A percentile compares a stretch with the other conserved stretches of the same genome.
These are phyloP conservation scores for Pycnomerus fuliginosus DNA, from an alignment of 2,888 invertebrate species.

Conservation along the genomic window DNA sequence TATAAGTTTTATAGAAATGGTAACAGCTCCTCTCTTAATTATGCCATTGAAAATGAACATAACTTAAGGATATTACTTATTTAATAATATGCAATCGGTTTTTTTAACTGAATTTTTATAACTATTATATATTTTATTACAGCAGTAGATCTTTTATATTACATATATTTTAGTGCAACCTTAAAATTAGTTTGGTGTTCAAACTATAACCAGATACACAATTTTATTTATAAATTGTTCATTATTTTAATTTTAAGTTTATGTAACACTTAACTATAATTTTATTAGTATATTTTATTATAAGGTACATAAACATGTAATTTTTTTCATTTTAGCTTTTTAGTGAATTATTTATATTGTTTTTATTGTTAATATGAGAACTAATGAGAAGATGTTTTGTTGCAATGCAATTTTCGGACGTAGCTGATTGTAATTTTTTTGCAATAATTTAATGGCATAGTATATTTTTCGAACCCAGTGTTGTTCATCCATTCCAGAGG, in stretches of 20 bases:
- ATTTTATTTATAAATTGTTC: conserved; percentile 32
- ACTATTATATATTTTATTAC: conserved; percentile 29
- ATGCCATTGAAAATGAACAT: conserved; percentile 20
- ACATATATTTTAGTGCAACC: conserved; percentile 33
- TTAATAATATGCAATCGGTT: background rate
- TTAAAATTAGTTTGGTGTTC: conserved; percentile 33
- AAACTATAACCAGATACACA: conserved; percentile 29
- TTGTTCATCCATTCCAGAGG: conserved; percentile 38
- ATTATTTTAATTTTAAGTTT: conserved; percentile 44
- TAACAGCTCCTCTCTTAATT: conserved; percentile 11
- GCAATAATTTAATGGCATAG: conserved; percentile 41
- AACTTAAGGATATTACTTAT: too few relatives aligned
- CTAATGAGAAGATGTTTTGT: conserved; percentile 11
- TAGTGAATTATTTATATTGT: conserved; percentile 52
- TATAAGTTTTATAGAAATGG: conserved; percentile 12
- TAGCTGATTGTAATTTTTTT: conserved; percentile 17
- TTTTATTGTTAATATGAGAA: conserved; percentile 36
- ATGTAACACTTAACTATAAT: conserved; percentile 44
- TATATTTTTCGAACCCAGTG: conserved; percentile 33
- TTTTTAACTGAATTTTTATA: background rate
- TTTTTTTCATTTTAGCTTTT: conserved; percentile 43
- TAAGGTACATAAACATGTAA: conserved; percentile 47
- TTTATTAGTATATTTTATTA: conserved; percentile 45
- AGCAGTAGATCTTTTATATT: conserved; percentile 31
- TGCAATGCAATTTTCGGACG: conserved; percentile 16